Conservation (phyloP, 2,797 vertebrate species). For the Loriculus beryllinus region DNA sequence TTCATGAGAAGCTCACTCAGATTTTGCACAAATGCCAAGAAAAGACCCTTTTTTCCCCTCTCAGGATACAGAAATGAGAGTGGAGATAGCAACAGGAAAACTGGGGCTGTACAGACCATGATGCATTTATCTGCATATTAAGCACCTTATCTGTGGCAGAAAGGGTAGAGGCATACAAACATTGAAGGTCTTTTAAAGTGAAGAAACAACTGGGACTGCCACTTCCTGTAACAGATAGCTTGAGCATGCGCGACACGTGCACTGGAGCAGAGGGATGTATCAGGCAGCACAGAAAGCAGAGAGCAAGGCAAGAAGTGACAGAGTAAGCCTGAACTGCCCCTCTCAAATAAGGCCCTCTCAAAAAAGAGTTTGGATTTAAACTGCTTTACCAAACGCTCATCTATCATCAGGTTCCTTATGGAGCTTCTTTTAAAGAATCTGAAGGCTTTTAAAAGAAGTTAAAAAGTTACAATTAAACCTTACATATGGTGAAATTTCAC, state of each 20-base stretch:
- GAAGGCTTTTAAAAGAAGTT: not conserved
- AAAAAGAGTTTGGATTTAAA: not conserved
- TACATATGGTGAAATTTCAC: not conserved
- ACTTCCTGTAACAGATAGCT: not conserved
- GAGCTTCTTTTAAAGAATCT: not conserved
- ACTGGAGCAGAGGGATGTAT: too few species aligned
- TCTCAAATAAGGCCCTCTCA: not conserved
- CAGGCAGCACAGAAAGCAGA: not conserved
- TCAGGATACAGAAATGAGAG: fast-evolving
- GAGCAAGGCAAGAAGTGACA: not conserved
- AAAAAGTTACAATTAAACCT: not conserved
- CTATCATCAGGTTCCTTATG: not conserved
- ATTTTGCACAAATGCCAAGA: not conserved
- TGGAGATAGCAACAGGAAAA: not conserved
- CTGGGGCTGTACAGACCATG: fast-evolving
- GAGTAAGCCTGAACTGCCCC: not conserved
- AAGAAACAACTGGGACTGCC: not conserved
- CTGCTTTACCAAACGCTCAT: not conserved
- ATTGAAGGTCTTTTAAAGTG: not conserved
- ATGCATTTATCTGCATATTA: not conserved
- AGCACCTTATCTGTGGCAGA: not conserved
- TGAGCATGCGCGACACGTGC: fast-evolving
- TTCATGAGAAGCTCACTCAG: not conserved
- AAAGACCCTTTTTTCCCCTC: not conserved
- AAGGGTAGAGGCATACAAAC: not conserved